A percentile compares a stretch with the other conserved stretches of the same genome.
phyloP scores from a whole-genome alignment of 2,888 invertebrate species.

The Sesia apiformis region DNA sequence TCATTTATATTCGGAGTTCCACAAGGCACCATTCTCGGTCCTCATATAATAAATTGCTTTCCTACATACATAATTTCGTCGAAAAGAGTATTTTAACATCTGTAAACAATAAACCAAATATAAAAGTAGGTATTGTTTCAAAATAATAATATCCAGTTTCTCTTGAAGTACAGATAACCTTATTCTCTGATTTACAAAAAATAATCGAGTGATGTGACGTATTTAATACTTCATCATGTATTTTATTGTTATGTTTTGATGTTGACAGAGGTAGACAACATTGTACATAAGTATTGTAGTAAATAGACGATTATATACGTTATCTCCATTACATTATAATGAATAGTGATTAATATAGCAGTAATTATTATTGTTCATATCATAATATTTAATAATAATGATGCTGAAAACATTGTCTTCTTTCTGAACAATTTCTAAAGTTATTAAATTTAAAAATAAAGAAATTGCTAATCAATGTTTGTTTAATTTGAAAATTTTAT shows the following conservation, averaged over 20 bases:
- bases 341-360: slow-evolving; percentile 61
- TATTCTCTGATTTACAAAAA: neutral
- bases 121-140: too few species aligned
- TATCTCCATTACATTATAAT: slow-evolving; percentile 62
- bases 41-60: too few species aligned
- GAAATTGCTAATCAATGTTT: slow-evolving; percentile 67
- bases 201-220: neutral
- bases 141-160: neutral
- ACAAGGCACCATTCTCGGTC: too few species aligned
- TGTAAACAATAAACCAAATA: too few species aligned
- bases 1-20: too few species aligned
- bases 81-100: too few species aligned
- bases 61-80: too few species aligned
- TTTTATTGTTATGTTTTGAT: slow-evolving; percentile 30
- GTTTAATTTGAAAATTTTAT: slow-evolving; percentile 33
- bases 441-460: slow-evolving; percentile 76
- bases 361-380: slow-evolving; percentile 79
- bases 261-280: slow-evolving; percentile 41
- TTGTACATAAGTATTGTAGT: slow-evolving; percentile 58
- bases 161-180: neutral
- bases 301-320: slow-evolving; percentile 59
- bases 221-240: slow-evolving; percentile 23
- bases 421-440: slow-evolving; percentile 86
- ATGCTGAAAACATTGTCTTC: slow-evolving; percentile 79
- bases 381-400: slow-evolving; percentile 77